Evolutionary conservation across 2,113 vertebrate species (phyloP).

Genomic region (Phycodurus eques): DNA sequence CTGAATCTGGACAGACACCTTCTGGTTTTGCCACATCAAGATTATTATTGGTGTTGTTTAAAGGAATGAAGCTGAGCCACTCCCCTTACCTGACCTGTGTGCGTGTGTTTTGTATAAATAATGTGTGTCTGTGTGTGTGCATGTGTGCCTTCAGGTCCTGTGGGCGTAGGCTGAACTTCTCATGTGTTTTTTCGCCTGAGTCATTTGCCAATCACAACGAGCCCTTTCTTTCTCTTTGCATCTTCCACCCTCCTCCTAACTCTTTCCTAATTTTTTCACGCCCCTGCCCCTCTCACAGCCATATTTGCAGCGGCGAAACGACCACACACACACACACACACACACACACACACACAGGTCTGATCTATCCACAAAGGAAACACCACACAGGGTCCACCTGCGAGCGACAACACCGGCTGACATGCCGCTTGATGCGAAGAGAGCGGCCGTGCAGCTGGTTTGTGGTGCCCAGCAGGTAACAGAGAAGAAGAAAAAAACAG

Average conservation of each 20-base stretch:
- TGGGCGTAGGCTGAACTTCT: slow-evolving; percentile 46
- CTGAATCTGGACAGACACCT: background rate
- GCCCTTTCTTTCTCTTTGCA: slow-evolving; percentile 27
- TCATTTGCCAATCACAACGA: slow-evolving; percentile 54
- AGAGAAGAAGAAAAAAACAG: background rate
- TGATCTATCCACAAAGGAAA: slow-evolving; percentile 25
- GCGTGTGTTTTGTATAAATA: slow-evolving; percentile 32
- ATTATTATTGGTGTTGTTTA: slow-evolving; percentile 20
- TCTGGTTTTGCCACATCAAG: slow-evolving; percentile 50
- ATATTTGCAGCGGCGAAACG: slow-evolving; percentile 1
- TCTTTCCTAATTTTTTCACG: background rate
- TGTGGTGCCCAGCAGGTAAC: slow-evolving; percentile 29
- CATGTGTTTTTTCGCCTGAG: slow-evolving; percentile 52
- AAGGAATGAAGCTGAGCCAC: slow-evolving; percentile 52
- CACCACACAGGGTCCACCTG: background rate
- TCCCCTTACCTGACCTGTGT: slow-evolving; percentile 34
- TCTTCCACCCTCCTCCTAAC: slow-evolving; percentile 18
- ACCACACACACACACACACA: background rate
- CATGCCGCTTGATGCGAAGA: slow-evolving; percentile 9
- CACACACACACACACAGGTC: background rate
- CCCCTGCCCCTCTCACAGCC: background rate
- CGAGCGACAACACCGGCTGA: slow-evolving; percentile 20
- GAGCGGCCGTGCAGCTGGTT: slow-evolving; percentile 38
- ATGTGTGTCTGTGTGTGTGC: slow-evolving; percentile 37
- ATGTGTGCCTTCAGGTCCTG: slow-evolving; percentile 33